Base-by-base conservation (phyloP, 1,140 invertebrate species). In the Zaprionus inermis region DNA sequence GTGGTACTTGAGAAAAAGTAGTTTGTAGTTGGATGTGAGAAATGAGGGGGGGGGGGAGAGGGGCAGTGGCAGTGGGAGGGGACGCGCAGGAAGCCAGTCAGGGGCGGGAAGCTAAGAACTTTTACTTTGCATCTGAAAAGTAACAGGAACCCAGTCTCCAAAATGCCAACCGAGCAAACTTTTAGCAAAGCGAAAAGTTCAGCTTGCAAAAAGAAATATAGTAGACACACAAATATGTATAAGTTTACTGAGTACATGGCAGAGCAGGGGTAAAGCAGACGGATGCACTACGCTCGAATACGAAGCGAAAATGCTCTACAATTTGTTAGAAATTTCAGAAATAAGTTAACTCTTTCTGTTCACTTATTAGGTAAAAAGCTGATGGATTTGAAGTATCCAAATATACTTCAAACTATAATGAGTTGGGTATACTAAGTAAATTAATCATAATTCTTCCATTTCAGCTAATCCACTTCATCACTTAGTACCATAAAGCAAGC, bases 1-100 rank as follows among this genome's bases (percentile, higher is more conserved):
- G 80, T 89, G 85, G 85, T 88, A 89, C 84, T 88, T 90, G 84
- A 88, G 84, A 88, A 88, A 88, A 88, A 90, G 84, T 89, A 88
- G 84, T 81, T 89, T 80, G 71, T 71, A 81, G 70, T 68, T 84
- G 79, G 72, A 59, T 66, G 44, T 22, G 44, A 44, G 65, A 60
- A 72, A 65, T 64, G 55, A 51, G 22, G 6, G 7, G 59, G 59
- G 18, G 9, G 18, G 44, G 60, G 56, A 72, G 56, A 58, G 55
- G 44, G 24, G 3, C 3, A 28, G 24, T 5, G 24, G 12, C 49
- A 41, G 49, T 11, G 16, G 44, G 68, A 28, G 38, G 32, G 64
- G 55, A n/a, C 12, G 57, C 20, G 41, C 41, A 18, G 41, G 16
- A 18, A 36, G 32, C 16, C 32, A 28, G 28, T 28, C 3, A 28